phyloP scores from a whole-genome alignment of 2,113 vertebrate genomes.

The Grallaria varia region DNA sequence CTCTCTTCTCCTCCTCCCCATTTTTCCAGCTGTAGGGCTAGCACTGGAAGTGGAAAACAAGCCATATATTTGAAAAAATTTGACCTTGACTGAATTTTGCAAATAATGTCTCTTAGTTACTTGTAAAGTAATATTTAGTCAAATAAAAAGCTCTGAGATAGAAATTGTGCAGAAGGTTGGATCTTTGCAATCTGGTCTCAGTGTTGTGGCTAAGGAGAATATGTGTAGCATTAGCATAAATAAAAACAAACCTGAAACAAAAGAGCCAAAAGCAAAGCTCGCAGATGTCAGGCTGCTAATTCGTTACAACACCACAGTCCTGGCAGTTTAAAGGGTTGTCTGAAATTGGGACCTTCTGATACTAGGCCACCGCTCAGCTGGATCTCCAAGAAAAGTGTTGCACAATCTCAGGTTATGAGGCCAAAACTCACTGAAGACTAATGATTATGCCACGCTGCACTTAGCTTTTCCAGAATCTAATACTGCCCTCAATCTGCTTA shows the following conservation, averaged over 20 bases:
- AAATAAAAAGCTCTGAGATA: background rate
- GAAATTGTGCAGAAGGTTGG: background rate
- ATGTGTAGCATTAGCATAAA: background rate
- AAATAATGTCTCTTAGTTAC: background rate
- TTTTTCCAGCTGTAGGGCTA: background rate
- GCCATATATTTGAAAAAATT: background rate
- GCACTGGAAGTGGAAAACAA: background rate
- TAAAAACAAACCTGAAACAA: background rate
- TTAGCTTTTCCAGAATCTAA: background rate
- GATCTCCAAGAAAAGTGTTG: background rate
- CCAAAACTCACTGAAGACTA: background rate
- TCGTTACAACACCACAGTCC: background rate
- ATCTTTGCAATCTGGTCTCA: background rate
- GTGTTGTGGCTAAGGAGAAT: background rate
- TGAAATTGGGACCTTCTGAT: background rate
- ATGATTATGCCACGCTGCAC: background rate
- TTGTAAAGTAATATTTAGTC: background rate
- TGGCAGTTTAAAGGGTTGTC: background rate
- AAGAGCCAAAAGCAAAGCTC: background rate
- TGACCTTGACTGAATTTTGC: background rate
- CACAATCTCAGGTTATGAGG: background rate
- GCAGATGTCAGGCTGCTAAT: background rate
- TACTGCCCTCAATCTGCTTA: background rate
- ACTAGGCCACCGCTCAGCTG: background rate
- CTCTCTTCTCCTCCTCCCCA: background rate